A percentile compares a stretch with the other conserved stretches of the same genome.
Evolutionary conservation across 2,888 invertebrate genomes (phyloP).

Genomic region (Dynastes tityus): DNA sequence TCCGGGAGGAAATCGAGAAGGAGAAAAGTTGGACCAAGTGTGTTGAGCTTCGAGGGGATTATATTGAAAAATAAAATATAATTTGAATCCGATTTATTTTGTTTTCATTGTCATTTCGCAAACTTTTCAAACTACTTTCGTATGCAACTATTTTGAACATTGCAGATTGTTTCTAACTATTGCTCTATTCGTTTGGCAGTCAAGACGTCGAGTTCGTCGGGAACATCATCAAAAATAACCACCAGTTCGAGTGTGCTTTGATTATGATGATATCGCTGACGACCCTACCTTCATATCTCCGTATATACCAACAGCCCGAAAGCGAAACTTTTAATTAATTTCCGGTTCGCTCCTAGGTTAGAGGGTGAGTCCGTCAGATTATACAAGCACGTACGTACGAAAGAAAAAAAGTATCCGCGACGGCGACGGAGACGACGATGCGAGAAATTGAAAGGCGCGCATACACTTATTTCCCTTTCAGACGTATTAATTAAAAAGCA

Average conservation of each 20-base stretch:
- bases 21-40: no score
- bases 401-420: background rate
- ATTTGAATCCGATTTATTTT: no score
- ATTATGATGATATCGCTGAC: background rate
- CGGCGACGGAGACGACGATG: background rate
- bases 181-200: no score
- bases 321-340: slow-evolving; percentile 33
- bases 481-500: slow-evolving; percentile 30
- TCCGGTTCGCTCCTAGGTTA: slow-evolving; percentile 10
- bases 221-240: slow-evolving; percentile 13
- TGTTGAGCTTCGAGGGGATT: no score
- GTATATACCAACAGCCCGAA: background rate
- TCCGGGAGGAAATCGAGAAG: no score
- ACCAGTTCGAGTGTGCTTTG: background rate
- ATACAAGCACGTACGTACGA: background rate
- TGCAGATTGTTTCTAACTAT: no score
- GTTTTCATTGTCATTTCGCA: no score
- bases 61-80: no score
- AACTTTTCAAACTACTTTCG: no score
- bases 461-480: slow-evolving; percentile 18
- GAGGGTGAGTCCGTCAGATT: background rate
- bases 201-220: no score
- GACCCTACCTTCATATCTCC: background rate
- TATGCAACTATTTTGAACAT: no score
- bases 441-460: slow-evolving; percentile 7